A percentile compares a stretch with the other conserved stretches of the same genome.
Conservation (phyloP, 2,888 invertebrate genomes). For the Priapulus caudatus region DNA sequence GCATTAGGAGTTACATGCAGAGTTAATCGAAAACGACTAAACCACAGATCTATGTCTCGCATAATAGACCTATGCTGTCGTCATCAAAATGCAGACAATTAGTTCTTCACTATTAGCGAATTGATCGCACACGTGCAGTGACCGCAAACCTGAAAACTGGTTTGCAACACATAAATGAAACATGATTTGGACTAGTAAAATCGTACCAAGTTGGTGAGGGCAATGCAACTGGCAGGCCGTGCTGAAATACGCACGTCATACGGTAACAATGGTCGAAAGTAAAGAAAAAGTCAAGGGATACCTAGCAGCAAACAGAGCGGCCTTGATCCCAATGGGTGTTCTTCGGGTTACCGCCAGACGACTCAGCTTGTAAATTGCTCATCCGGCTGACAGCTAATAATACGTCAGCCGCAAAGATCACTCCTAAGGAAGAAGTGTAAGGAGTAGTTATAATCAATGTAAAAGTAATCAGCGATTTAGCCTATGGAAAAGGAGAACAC, state of each 20-base stretch:
- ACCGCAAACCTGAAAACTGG: no score
- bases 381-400: slow-evolving; percentile 45
- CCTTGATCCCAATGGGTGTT: slow-evolving; percentile 41
- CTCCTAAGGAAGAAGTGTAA: slow-evolving; percentile 36
- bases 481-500: background rate
- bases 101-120: no score
- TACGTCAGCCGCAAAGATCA: slow-evolving; percentile 44
- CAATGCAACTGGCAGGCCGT: slow-evolving; percentile 41
- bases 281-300: slow-evolving; percentile 44
- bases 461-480: background rate
- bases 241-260: slow-evolving; percentile 43
- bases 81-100: no score
- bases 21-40: no score
- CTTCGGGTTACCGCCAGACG: slow-evolving; percentile 44
- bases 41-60: no score
- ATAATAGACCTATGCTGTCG: no score
- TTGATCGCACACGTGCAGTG: no score
- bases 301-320: slow-evolving; percentile 42
- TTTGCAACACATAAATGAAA: no score
- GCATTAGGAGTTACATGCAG: no score
- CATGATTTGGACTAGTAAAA: no score
- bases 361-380: slow-evolving; percentile 43
- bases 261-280: slow-evolving; percentile 43
- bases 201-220: no score
- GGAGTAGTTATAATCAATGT: slow-evolving; percentile 29